Evolutionary conservation across 2,888 invertebrate species (phyloP).

Genomic region (Synergus japonicus): DNA sequence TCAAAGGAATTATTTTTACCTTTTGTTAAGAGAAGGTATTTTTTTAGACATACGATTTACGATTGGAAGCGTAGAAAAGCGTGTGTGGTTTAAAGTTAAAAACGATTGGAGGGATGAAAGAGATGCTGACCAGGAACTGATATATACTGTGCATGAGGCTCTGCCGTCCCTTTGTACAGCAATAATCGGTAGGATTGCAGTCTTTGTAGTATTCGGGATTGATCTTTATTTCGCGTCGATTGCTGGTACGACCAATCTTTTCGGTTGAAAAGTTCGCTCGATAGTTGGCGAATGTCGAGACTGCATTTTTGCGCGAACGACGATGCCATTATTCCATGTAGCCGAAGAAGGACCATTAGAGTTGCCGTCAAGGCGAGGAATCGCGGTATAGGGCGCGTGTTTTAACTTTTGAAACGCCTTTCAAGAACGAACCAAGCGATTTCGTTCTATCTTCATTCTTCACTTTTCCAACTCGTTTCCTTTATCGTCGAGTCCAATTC

Average conservation of each 20-base stretch:
- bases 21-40: neutral
- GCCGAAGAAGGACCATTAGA: constrained; percentile 20
- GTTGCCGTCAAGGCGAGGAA: neutral
- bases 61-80: neutral
- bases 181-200: constrained; percentile 25
- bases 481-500: neutral
- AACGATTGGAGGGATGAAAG: neutral
- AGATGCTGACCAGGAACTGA: constrained; percentile 5
- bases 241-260: constrained; percentile 25
- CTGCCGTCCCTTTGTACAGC: constrained; percentile 1
- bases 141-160: neutral
- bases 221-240: constrained; percentile 30
- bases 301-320: constrained; percentile 37
- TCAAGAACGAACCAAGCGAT: constrained; percentile 29
- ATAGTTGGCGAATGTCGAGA: constrained; percentile 16
- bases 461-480: constrained; percentile 35
- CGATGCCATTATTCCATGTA: constrained; percentile 29
- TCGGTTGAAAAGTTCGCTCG: neutral
- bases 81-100: neutral
- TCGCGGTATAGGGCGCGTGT: constrained; percentile 11
- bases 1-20: neutral
- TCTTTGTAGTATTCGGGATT: constrained; percentile 10
- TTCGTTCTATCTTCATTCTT: constrained; percentile 33
- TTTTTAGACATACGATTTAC: neutral
- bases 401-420: constrained; percentile 30